Base-by-base conservation (phyloP, 2,888 invertebrate genomes). In the Patella caerulea region DNA sequence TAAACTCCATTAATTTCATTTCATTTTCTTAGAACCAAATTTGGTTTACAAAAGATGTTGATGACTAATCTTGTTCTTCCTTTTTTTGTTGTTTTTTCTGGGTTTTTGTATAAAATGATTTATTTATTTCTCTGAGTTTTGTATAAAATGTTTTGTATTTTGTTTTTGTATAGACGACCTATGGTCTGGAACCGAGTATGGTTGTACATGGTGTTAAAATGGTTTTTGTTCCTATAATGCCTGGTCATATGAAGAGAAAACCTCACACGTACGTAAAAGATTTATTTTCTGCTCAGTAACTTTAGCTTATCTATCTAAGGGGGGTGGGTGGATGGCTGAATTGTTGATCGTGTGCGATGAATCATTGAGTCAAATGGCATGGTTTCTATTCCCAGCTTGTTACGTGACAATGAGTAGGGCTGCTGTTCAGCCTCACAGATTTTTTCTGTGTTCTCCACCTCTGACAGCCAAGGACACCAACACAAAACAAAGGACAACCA, bases 161-260 rank as follows among this genome's bases (percentile, higher is more conserved):
- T 65, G 1, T 73, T 74, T 45, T 70, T 71, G 83, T 82, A 17
- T 86, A 92, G 91, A 86, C 83, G 69, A 87, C 85, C 73, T 88
- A 88, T 82, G 86, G 87, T 14, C 83, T 89, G 81, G 86, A 86
- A 56, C 87, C 87, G 0, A 86, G 86, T 15, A 89, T 89, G 82
- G 87, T 92, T 14, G 88, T 91, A 2, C 89, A 90, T 72, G 92
- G 91, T 29, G 88, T 89, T 17, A 91, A 90, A 85, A 91, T 91
- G 84, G 84, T 92, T 29, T 92, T 90, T 84, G 87, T 91, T 78
- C 90, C 90, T 3, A 88, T 91, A 75, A 90, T 92, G 88, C 91
- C 91, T 17, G 87, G 85, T 1, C 92, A 92, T 80, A 81, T 77
- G 56, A 92, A 91, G 78, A 85, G 91, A 77, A 84, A 91, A 17